Percentiles rank a stretch among this genome's conserved stretches.
Conservation (phyloP, 2,888 invertebrate genomes). For the Drosophila quasianomalipes region DNA sequence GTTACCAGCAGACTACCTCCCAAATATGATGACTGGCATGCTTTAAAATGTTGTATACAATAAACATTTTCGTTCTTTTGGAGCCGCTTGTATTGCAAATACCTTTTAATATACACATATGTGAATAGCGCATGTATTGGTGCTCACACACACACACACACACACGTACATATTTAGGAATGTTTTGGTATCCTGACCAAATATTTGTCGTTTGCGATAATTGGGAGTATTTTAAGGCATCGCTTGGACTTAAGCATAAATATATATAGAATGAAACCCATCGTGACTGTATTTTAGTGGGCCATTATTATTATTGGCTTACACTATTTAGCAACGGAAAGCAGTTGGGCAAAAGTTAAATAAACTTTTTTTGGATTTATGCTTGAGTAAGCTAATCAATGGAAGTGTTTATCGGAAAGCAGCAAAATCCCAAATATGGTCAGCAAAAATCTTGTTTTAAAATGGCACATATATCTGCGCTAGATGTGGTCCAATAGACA, state of each 20-base stretch:
- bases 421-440: background rate
- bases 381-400: background rate
- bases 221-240: conserved; percentile 34
- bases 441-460: background rate
- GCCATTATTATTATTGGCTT: conserved; percentile 34
- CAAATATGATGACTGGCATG: background rate
- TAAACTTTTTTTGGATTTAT: background rate
- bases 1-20: background rate
- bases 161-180: conserved; percentile 5
- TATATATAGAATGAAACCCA: background rate
- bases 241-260: background rate
- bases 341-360: background rate
- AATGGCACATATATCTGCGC: background rate
- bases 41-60: background rate
- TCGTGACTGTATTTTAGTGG: conserved; percentile 35
- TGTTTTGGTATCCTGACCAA: conserved; percentile 22
- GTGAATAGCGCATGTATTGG: background rate
- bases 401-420: background rate
- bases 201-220: conserved; percentile 47
- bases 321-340: background rate
- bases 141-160: background rate
- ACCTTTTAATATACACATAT: background rate
- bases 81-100: background rate
- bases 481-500: background rate
- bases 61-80: background rate